Percentiles rank a stretch among this genome's conserved stretches.
Conservation (phyloP, 2,888 invertebrate species). For the Drosophila prolongata region DNA sequence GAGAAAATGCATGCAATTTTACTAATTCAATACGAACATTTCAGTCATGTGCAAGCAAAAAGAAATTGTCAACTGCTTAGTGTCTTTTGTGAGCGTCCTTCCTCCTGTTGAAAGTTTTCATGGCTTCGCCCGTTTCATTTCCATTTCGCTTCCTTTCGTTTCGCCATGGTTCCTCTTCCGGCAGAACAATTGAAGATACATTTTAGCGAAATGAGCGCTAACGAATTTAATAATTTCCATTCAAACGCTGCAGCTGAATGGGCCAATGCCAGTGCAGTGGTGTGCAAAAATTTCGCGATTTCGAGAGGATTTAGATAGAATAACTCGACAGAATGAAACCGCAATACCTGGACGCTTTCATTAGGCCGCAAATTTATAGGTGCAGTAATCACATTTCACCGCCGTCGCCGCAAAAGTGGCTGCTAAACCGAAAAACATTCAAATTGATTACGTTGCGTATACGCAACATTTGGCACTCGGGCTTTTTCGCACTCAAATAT, state of each 20-base stretch:
- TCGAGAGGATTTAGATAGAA: constrained; percentile 18
- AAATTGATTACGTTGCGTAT: constrained; percentile 70
- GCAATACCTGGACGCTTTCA: constrained; percentile 25
- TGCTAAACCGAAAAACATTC: constrained; percentile 56
- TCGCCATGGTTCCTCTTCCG: constrained; percentile 33
- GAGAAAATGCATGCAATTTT: constrained; percentile 32
- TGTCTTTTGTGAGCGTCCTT: constrained; percentile 23
- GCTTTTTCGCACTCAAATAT: constrained; percentile 22
- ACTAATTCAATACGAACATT: constrained; percentile 43
- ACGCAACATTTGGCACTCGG: constrained; percentile 64
- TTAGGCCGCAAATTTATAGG: constrained; percentile 40
- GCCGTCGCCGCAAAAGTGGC: constrained; percentile 27
- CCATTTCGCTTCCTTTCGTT: constrained; percentile 15
- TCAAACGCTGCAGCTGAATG: constrained; percentile 18
- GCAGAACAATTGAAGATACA: constrained; percentile 56
- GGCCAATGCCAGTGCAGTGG: constrained; percentile 18
- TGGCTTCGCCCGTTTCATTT: constrained; percentile 10
- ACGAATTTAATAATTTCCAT: constrained; percentile 51
- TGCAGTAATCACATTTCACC: constrained; percentile 35
- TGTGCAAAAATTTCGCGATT: constrained; percentile 34
- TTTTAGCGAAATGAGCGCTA: constrained; percentile 41
- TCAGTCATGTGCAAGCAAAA: constrained; percentile 25
- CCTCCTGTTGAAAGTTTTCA: constrained; percentile 16
- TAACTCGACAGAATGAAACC: constrained; percentile 16
- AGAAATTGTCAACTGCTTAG: constrained; percentile 42